Base-by-base conservation (phyloP, 2,113 vertebrate genomes). In the Sinocyclocheilus rhinocerous region DNA sequence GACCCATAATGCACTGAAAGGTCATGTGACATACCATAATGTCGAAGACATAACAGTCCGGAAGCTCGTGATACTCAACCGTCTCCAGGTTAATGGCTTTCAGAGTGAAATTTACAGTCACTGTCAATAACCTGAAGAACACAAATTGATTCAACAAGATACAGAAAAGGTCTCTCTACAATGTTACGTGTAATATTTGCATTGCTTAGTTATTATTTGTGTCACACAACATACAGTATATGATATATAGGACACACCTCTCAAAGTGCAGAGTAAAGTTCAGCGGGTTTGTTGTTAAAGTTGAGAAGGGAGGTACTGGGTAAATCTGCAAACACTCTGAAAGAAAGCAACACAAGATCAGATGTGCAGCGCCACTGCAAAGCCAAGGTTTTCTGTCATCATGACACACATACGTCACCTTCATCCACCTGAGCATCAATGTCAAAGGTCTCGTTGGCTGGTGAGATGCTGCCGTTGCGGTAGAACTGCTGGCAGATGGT, bases 41-140 rank as follows among this genome's bases (percentile, higher is more conserved):
- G 42, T 92, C 95, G 89, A 99, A 99, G 91, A 97, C 95, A 0
- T 99, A 99, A 88, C 98, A 99, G 92, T 99, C 97, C 0, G 98
- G 98, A 81, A 99, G 95, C 86, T 99, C 97, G 0, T 97, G 95
- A 57, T 97, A 95, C 82, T 96, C 96, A 85, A 99, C 95, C 0
- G 97, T 99, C 95, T 99, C 97, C 69, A 99, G 93, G 86, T 99
- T 99, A 84, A 99, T 97, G 45, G 98, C 97, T 91, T 98, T 99
- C 69, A 99, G 93, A 69, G 95, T 96, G 91, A 99, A 97, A 29
- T 55, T 92, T 50, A 99, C 93, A 69, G 95, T 95, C 87, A 99
- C 92, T 0, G 90, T 92, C 78, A 99, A 83, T 87, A 99, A 94
- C 81, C 98, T 99, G 92, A 83, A 92, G 94, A 4, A 94, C 76